Percentiles rank a stretch among this genome's conserved stretches.
These are phyloP conservation scores for Notospermus geniculatus DNA, from an alignment of 1,140 invertebrate genomes.

Conservation along the genomic window DNA sequence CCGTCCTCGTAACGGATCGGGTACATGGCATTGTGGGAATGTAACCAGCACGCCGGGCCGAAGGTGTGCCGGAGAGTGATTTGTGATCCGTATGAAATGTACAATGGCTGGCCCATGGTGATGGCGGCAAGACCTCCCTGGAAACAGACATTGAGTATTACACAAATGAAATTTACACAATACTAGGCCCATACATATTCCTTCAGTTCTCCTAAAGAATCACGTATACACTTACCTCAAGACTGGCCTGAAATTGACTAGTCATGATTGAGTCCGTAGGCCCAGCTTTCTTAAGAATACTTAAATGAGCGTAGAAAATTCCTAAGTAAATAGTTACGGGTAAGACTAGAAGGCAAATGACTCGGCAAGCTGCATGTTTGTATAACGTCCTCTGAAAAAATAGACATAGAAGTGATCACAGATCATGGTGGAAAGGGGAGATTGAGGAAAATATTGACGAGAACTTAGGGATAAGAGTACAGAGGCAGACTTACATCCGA, in stretches of 20 bases:
- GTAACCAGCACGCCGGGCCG: slow-evolving; percentile 86
- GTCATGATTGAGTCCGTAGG: slow-evolving; percentile 96
- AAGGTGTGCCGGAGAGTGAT: slow-evolving; percentile 87
- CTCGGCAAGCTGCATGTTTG: slow-evolving; percentile 61
- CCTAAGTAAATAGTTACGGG: slow-evolving; percentile 73
- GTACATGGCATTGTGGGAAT: slow-evolving; percentile 90
- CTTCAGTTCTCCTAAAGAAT: neutral
- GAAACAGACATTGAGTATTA: slow-evolving; percentile 26
- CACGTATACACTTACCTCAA: slow-evolving; percentile 64
- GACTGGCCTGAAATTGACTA: slow-evolving; percentile 92
- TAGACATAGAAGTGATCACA: neutral
- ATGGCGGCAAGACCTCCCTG: slow-evolving; percentile 89
- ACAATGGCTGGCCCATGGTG: slow-evolving; percentile 85
- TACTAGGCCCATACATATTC: neutral
- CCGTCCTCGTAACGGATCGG: slow-evolving; percentile 79
- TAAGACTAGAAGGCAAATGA: slow-evolving; percentile 64
- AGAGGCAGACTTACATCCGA: slow-evolving; percentile 49
- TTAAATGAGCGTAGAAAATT: slow-evolving; percentile 85
- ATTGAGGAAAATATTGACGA: slow-evolving; percentile 4
- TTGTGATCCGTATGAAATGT: slow-evolving; percentile 92
- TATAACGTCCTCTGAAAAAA: slow-evolving; percentile 56
- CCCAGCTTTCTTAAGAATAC: slow-evolving; percentile 82
- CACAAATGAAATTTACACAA: slow-evolving; percentile 8
- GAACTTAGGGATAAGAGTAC: too few species aligned
- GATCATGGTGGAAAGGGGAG: neutral